Conservation (phyloP, 2,797 vertebrate genomes). For the Myotis vivesi region DNA sequence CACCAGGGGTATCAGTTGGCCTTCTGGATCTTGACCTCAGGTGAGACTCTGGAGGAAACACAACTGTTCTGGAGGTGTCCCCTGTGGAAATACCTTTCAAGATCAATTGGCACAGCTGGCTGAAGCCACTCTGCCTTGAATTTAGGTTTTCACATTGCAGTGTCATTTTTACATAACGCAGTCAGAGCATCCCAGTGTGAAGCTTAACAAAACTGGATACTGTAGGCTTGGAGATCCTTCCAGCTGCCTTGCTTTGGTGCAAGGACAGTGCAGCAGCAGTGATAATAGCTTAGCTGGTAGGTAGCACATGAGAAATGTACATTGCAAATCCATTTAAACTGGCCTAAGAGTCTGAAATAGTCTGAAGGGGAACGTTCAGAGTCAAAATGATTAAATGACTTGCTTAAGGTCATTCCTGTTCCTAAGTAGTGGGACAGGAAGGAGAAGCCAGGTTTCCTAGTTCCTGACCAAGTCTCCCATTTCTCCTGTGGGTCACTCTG, state of each 20-base stretch:
- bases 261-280: background rate
- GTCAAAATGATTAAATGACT: background rate
- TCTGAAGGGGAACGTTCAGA: background rate
- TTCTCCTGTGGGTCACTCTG: rapidly evolving
- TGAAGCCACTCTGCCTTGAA: background rate
- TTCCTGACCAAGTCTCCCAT: background rate
- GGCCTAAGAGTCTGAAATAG: background rate
- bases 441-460: background rate
- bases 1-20: background rate
- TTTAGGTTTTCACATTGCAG: background rate
- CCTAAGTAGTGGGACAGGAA: background rate
- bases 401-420: background rate
- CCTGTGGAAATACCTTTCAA: background rate
- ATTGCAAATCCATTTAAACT: background rate
- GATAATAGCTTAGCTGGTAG: background rate
- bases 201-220: background rate
- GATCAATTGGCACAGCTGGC: background rate
- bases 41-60: background rate
- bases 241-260: background rate
- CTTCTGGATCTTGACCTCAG: background rate
- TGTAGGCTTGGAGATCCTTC: background rate
- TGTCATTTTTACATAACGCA: background rate
- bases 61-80: background rate
- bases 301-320: rapidly evolving
- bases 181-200: background rate